Conservation (phyloP, 2,113 vertebrate species). For the Condylura cristata region DNA sequence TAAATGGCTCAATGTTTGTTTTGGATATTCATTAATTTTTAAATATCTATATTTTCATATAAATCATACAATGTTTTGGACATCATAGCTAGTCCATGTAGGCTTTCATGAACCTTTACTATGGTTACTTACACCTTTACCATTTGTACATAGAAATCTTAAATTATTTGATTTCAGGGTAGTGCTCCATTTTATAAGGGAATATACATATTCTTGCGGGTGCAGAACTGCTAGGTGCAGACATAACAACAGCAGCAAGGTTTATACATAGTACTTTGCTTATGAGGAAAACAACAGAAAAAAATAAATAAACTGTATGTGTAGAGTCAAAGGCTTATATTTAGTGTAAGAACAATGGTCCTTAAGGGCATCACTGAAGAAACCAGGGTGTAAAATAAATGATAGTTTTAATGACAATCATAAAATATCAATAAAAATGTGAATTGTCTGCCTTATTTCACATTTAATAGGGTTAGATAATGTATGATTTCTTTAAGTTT, state of each 20-base stretch:
- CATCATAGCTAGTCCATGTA: background rate
- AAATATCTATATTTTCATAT: conserved; percentile 25
- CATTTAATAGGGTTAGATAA: conserved; percentile 5
- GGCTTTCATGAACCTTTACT: background rate
- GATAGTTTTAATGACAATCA: conserved; percentile 1
- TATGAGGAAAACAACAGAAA: background rate
- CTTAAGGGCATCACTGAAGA: conserved; percentile 37
- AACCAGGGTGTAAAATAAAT: conserved; percentile 43
- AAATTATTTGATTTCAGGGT: conserved; percentile 2
- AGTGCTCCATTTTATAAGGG: background rate
- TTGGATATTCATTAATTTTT: background rate
- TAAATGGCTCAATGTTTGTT: background rate
- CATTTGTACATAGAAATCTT: background rate
- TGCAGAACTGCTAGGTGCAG: background rate
- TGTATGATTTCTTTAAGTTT: background rate
- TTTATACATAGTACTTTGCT: background rate
- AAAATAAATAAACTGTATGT: background rate
- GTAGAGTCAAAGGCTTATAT: conserved; percentile 34
- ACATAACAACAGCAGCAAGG: background rate
- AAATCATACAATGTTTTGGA: background rate
- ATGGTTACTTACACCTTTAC: background rate
- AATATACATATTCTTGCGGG: background rate
- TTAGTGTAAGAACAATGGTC: background rate
- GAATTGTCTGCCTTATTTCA: conserved; percentile 7
- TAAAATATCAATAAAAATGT: conserved; percentile 53